Conservation (phyloP, 2,797 vertebrate genomes). For the Synaphobranchus kaupii region DNA sequence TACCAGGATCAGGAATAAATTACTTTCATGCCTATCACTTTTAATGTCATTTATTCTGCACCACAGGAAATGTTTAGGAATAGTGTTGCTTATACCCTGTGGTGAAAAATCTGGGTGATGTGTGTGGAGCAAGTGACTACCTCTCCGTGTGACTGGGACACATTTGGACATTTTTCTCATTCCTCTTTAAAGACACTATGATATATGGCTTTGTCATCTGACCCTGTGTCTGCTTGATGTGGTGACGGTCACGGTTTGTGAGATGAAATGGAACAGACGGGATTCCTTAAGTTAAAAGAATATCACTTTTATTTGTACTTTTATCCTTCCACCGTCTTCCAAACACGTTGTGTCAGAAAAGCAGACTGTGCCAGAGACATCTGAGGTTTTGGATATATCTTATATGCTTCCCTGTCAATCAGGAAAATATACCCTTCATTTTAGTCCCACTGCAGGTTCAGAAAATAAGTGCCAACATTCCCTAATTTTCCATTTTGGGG, state of each 20-base stretch:
- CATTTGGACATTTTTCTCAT: not conserved
- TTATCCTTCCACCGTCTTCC: not conserved
- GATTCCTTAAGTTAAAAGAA: slow-evolving; percentile 11
- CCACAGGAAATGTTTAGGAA: not conserved
- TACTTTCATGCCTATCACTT: not conserved
- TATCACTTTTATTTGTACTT: slow-evolving; percentile 16
- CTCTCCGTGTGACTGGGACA: not conserved
- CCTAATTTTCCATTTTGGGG: slow-evolving; percentile 29
- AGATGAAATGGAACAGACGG: not conserved
- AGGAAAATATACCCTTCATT: slow-evolving; percentile 31
- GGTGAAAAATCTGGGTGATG: not conserved
- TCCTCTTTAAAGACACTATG: slow-evolving; percentile 18
- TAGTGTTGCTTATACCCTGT: not conserved
- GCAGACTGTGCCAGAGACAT: slow-evolving; percentile 39
- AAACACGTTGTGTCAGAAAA: not conserved
- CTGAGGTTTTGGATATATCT: slow-evolving; percentile 47
- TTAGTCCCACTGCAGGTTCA: slow-evolving; percentile 51
- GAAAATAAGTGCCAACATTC: slow-evolving; percentile 64
- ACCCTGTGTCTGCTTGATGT: slow-evolving; percentile 13
- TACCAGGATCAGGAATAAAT: not conserved
- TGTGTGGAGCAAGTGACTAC: not conserved
- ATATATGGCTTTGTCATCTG: slow-evolving; percentile 11
- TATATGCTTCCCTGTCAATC: slow-evolving; percentile 61
- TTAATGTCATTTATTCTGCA: not conserved
- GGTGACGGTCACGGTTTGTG: not conserved